A percentile compares a stretch with the other conserved stretches of the same genome.
Conservation (phyloP, 2,797 vertebrate genomes). For the Sus cebifrons region DNA sequence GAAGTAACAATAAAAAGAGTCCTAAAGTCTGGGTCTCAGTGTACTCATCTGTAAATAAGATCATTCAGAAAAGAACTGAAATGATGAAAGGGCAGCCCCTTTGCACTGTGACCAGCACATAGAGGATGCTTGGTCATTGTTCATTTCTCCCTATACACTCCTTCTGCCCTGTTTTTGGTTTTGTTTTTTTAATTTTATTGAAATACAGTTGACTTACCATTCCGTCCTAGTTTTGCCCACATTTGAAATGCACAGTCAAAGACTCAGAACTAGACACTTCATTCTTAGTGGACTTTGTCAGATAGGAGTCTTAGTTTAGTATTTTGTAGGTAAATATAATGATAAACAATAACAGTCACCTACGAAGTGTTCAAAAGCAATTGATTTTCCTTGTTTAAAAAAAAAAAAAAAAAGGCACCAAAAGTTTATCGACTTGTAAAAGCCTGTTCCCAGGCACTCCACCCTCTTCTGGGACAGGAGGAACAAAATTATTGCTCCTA, state of each 20-base stretch:
- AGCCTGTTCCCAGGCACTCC: neutral
- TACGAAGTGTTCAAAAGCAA: constrained; percentile 30
- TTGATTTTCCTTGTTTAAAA: neutral
- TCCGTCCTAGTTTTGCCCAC: neutral
- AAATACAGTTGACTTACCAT: too few species aligned
- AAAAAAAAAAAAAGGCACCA: neutral
- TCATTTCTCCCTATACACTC: neutral
- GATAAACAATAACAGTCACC: neutral
- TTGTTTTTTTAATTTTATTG: neutral
- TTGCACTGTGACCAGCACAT: neutral
- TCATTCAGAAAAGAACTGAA: neutral
- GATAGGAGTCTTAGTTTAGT: neutral
- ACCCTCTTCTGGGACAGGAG: neutral
- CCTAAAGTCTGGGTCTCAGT: neutral
- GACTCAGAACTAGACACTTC: neutral
- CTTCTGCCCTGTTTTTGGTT: neutral
- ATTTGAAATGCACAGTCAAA: neutral
- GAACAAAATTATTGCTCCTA: neutral
- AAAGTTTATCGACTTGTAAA: constrained; percentile 40
- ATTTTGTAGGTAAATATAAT: constrained; percentile 23
- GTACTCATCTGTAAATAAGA: neutral
- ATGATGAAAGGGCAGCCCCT: neutral
- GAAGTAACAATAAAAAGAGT: neutral
- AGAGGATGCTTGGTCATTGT: neutral
- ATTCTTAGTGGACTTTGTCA: neutral